Conservation (phyloP, 1,140 invertebrate genomes). For the Phymorhynchus buccinoides region DNA sequence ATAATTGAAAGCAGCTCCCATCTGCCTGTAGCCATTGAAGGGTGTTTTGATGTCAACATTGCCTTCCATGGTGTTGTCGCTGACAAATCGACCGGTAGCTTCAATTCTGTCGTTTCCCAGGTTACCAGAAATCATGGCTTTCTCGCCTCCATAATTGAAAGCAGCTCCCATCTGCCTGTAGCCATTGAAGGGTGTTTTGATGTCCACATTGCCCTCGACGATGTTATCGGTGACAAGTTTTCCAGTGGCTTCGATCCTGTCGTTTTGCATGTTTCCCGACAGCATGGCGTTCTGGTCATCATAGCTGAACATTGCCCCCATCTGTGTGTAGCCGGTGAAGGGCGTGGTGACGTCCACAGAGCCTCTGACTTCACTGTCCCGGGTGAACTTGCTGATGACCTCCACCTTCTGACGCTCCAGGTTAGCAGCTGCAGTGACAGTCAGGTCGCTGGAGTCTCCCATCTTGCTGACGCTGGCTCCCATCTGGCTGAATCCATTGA, state of each 20-base stretch:
- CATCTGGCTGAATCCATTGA: constrained; percentile 20
- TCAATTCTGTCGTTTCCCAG: not conserved
- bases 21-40: constrained; percentile 5
- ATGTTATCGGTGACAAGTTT: not conserved
- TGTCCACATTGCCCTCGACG: not conserved
- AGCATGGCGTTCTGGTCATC: not conserved
- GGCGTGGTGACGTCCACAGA: constrained; percentile 11
- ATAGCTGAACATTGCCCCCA: not conserved
- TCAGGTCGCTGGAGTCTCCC: constrained; percentile 1
- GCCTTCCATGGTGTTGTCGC: not conserved
- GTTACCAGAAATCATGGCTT: not conserved
- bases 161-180: not conserved
- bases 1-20: constrained; percentile 16
- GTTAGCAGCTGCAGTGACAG: constrained; percentile 5
- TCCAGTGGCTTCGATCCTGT: constrained; percentile 5
- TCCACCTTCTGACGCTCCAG: constrained; percentile 13
- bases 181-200: not conserved
- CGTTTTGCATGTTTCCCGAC: not conserved
- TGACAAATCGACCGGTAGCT: not conserved
- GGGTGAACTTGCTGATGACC: not conserved
- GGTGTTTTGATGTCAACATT: constrained; percentile 9
- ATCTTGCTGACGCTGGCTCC: not conserved
- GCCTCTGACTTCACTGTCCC: not conserved
- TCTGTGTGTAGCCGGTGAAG: constrained; percentile 7
- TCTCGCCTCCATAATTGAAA: not conserved